A percentile compares a stretch with the other conserved stretches of the same genome.
These are phyloP conservation scores for Dynastes maya DNA, from an alignment of 2,888 invertebrate species.

Conservation along the genomic window DNA sequence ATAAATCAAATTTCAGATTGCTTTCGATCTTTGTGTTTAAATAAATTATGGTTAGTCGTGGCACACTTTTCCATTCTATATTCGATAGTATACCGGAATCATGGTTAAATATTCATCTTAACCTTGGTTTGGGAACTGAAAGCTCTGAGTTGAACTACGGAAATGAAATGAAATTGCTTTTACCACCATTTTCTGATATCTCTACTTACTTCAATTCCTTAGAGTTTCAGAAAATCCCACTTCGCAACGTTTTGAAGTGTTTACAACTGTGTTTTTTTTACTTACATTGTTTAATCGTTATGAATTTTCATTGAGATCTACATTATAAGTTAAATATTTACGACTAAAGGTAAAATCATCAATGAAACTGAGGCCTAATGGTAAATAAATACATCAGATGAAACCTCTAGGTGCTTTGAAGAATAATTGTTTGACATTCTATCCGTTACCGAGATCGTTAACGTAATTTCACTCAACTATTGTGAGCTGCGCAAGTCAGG, in stretches of 20 bases:
- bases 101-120: too few species aligned
- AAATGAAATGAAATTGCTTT: background rate
- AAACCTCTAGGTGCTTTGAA: background rate
- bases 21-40: too few species aligned
- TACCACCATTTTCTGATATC: background rate
- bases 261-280: background rate
- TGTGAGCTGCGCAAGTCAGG: background rate
- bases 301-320: background rate
- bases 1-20: too few species aligned
- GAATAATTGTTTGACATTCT: constrained; percentile 7
- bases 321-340: background rate
- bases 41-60: too few species aligned
- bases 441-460: constrained; percentile 1
- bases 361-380: background rate
- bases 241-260: background rate
- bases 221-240: background rate
- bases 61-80: too few species aligned
- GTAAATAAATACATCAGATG: background rate
- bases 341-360: background rate
- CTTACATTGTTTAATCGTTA: background rate
- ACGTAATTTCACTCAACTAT: constrained; percentile 1
- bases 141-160: background rate
- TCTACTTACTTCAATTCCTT: background rate
- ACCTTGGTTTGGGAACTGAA: background rate
- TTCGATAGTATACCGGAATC: too few species aligned